phyloP scores from a whole-genome alignment of 1,140 invertebrate genomes.

The Laupala kohalensis region DNA sequence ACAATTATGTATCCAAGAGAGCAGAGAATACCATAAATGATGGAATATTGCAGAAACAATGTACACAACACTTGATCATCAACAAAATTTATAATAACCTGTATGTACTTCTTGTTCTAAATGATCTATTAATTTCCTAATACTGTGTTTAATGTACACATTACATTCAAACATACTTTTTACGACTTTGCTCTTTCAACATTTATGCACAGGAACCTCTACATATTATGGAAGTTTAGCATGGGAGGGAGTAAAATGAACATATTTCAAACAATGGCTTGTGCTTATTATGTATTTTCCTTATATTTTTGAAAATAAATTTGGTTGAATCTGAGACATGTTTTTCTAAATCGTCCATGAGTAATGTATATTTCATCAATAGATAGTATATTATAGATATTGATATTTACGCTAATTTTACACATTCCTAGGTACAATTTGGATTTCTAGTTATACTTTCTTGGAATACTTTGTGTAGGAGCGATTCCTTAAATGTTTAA shows the following conservation, averaged over 20 bases:
- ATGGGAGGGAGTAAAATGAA: slow-evolving; percentile 1
- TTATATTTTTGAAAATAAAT: too few relatives aligned
- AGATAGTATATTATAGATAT: too few relatives aligned
- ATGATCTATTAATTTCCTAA: background rate
- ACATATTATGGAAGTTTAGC: slow-evolving; percentile 3
- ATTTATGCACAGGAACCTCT: slow-evolving; percentile 6
- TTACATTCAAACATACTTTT: background rate
- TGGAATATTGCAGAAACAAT: background rate
- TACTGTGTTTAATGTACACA: background rate
- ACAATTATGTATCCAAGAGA: background rate
- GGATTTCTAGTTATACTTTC: too few relatives aligned
- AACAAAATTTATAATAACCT: background rate
- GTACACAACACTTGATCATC: background rate
- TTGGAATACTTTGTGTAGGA: too few relatives aligned
- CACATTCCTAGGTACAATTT: too few relatives aligned
- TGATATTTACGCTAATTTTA: too few relatives aligned
- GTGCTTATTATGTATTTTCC: background rate
- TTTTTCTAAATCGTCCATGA: too few relatives aligned
- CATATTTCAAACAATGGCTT: background rate
- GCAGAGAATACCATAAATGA: background rate
- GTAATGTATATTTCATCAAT: too few relatives aligned
- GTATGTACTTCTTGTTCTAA: background rate
- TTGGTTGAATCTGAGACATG: too few relatives aligned
- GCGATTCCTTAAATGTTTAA: too few relatives aligned
- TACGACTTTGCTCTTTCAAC: background rate